Evolutionary conservation across 1,140 invertebrate genomes (phyloP).

Genomic region (Lasioglossum albipes): DNA sequence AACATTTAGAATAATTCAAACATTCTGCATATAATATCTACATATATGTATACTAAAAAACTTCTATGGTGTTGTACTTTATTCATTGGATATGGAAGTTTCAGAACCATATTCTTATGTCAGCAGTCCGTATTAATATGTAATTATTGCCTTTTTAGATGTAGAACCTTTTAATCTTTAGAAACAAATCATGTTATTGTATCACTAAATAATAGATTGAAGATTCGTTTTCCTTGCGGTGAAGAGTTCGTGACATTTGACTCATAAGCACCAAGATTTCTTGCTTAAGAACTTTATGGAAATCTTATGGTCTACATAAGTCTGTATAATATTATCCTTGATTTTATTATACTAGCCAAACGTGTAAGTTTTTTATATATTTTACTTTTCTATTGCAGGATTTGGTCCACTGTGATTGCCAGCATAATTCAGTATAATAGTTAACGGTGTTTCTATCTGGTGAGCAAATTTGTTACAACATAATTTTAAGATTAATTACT

Average conservation of each 20-base stretch:
- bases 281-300: conserved; percentile 22
- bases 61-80: conserved; percentile 6
- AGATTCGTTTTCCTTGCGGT: neutral
- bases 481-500: neutral
- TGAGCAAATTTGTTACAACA: conserved; percentile 2
- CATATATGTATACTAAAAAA: neutral
- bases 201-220: neutral
- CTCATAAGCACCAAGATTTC: conserved; percentile 24
- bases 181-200: conserved; percentile 14
- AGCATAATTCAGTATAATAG: conserved; percentile 7
- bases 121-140: conserved; percentile 15
- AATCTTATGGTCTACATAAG: no score
- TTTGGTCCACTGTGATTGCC: neutral
- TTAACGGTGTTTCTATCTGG: conserved; percentile 18
- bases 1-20: conserved; percentile 3
- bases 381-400: conserved; percentile 17
- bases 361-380: neutral
- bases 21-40: neutral
- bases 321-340: neutral
- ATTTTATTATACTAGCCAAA: neutral
- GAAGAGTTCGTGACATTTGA: conserved; percentile 18
- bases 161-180: conserved; percentile 19
- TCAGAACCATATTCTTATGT: conserved; percentile 23
- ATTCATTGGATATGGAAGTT: conserved; percentile 13
- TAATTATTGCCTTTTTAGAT: conserved; percentile 11